phyloP scores from a whole-genome alignment of 2,888 invertebrate genomes.

The Limnephilus auricula region DNA sequence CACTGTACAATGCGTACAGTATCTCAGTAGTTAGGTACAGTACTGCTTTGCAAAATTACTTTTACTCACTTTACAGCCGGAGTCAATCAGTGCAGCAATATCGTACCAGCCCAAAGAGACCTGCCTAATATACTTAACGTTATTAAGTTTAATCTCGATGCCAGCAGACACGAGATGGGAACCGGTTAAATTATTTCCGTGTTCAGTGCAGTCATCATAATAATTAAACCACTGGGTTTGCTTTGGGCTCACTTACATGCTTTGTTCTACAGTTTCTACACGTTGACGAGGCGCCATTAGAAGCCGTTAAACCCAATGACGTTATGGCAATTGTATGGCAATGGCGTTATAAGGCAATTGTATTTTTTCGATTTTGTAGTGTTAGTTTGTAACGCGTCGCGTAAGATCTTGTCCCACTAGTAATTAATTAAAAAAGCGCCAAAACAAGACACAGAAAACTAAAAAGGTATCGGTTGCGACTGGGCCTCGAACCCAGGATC shows the following conservation, averaged over 20 bases:
- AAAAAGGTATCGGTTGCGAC: too few relatives aligned
- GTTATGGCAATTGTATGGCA: too few relatives aligned
- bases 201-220: conserved; percentile 38
- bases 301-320: background rate
- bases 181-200: conserved; percentile 46
- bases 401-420: too few relatives aligned
- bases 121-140: conserved; percentile 2
- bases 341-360: too few relatives aligned
- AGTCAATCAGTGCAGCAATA: background rate
- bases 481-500: too few relatives aligned
- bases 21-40: background rate
- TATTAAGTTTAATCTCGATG: conserved; percentile 10
- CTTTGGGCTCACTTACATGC: conserved; percentile 27
- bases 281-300: background rate
- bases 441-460: too few relatives aligned
- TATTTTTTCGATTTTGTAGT: too few relatives aligned
- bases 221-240: background rate
- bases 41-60: background rate
- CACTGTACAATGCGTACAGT: too few relatives aligned
- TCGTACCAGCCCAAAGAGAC: background rate
- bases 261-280: conserved; percentile 5
- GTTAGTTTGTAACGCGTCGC: too few relatives aligned
- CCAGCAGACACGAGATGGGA: background rate
- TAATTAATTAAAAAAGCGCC: too few relatives aligned
- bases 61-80: background rate